Conservation (phyloP, 2,888 invertebrate species). For the Sericinus montela region DNA sequence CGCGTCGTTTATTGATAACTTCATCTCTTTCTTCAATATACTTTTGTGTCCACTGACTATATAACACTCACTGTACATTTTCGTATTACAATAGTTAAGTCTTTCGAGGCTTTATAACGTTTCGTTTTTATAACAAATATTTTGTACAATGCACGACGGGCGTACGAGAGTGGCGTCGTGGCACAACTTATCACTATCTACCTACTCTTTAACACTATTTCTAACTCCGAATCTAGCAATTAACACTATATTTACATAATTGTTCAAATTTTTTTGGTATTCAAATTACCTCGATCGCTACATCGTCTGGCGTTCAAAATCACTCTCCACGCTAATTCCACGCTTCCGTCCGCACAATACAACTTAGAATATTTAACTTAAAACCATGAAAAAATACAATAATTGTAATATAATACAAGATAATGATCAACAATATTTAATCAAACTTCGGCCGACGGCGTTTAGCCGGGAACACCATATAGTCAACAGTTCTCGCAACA, state of each 20-base stretch:
- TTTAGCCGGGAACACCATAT: slow-evolving; percentile 43
- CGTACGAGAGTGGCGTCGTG: slow-evolving; percentile 69
- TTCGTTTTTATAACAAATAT: slow-evolving; percentile 75
- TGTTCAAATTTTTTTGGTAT: slow-evolving; percentile 79
- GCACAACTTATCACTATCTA: slow-evolving; percentile 72
- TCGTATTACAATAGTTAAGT: slow-evolving; percentile 78
- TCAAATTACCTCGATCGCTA: slow-evolving; percentile 71
- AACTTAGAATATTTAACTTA: slow-evolving; percentile 72
- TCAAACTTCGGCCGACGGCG: slow-evolving; percentile 53
- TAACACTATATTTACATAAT: slow-evolving; percentile 77
- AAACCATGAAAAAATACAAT: slow-evolving; percentile 74
- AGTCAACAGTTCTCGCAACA: slow-evolving; percentile 63
- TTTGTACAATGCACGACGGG: slow-evolving; percentile 76
- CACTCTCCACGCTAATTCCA: slow-evolving; percentile 41
- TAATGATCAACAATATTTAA: slow-evolving; percentile 71
- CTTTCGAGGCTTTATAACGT: slow-evolving; percentile 72
- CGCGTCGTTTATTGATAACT: slow-evolving; percentile 78
- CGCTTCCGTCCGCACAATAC: slow-evolving; percentile 61
- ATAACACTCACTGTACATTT: slow-evolving; percentile 80
- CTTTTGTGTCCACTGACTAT: slow-evolving; percentile 79
- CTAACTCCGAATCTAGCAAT: slow-evolving; percentile 58
- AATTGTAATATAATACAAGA: slow-evolving; percentile 74
- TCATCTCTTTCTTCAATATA: slow-evolving; percentile 76
- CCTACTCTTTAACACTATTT: slow-evolving; percentile 65
- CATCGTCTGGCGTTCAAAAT: slow-evolving; percentile 57